Conservation (phyloP, 2,888 invertebrate species). For the Oscheius sp. region DNA sequence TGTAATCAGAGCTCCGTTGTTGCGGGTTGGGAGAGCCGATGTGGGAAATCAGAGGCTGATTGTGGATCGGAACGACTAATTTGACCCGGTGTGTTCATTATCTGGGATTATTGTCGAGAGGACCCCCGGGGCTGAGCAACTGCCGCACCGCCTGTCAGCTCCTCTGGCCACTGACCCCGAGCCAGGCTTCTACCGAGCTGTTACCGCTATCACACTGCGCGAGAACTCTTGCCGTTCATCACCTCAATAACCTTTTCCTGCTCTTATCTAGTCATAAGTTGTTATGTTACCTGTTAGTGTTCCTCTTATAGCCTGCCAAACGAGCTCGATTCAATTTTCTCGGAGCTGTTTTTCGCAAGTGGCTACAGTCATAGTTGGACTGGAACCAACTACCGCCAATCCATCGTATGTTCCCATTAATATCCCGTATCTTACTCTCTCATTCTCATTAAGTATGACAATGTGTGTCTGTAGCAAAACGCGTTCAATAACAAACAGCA, state of each 20-base stretch:
- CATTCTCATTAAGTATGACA: slow-evolving; percentile 24
- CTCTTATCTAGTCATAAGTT: too few relatives aligned
- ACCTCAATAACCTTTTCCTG: background rate
- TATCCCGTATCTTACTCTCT: background rate
- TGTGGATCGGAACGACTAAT: slow-evolving; percentile 39
- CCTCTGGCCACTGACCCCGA: slow-evolving; percentile 35
- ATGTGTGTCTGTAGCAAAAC: slow-evolving; percentile 9
- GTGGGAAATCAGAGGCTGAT: slow-evolving; percentile 35
- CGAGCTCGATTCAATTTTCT: too few relatives aligned
- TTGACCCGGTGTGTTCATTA: slow-evolving; percentile 42
- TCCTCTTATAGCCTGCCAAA: too few relatives aligned
- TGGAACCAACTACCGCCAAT: too few relatives aligned
- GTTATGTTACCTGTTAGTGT: too few relatives aligned
- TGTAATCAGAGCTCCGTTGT: slow-evolving; percentile 16
- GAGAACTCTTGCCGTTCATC: background rate
- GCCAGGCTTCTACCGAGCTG: slow-evolving; percentile 28
- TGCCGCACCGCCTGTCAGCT: slow-evolving; percentile 36
- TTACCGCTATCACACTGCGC: slow-evolving; percentile 37
- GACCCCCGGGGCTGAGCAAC: slow-evolving; percentile 39
- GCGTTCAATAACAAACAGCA: slow-evolving; percentile 34
- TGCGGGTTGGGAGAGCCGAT: slow-evolving; percentile 7
- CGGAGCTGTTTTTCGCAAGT: too few relatives aligned
- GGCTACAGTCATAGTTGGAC: too few relatives aligned
- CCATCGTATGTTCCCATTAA: background rate
- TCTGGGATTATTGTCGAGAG: slow-evolving; percentile 39